These are phyloP conservation scores for Sinonovacula constricta DNA, from an alignment of 1,140 invertebrate genomes.

Conservation along the genomic window DNA sequence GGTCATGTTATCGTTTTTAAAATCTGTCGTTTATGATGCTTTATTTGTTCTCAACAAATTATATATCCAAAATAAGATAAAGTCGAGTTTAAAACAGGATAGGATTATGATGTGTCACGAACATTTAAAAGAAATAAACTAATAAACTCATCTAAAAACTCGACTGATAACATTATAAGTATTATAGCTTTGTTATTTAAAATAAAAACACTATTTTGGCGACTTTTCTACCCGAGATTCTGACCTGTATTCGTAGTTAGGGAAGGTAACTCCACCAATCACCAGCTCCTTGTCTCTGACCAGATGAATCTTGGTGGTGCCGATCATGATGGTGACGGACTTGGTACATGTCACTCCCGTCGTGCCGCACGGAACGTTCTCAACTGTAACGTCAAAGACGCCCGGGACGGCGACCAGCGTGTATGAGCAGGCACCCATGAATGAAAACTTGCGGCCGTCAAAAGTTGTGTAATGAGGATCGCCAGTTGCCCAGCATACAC, in stretches of 20 bases:
- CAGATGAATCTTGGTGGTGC: conserved; percentile 62
- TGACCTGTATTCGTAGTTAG: conserved; percentile 1
- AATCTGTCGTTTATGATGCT: too few species aligned
- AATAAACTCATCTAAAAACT: too few species aligned
- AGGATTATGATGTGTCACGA: too few species aligned
- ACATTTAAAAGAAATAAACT: too few species aligned
- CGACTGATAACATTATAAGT: too few species aligned
- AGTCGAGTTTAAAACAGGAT: too few species aligned
- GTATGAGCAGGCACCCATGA: conserved; percentile 92
- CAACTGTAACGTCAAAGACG: conserved; percentile 49
- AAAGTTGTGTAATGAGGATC: conserved; percentile 87
- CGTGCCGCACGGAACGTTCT: conserved; percentile 89
- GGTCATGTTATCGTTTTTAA: too few species aligned
- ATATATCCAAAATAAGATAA: too few species aligned
- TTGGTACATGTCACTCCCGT: conserved; percentile 91
- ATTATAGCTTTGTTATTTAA: too few species aligned
- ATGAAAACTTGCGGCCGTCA: conserved; percentile 88
- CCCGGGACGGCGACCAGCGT: conserved; percentile 83
- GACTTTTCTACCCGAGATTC: too few species aligned
- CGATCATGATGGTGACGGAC: conserved; percentile 84
- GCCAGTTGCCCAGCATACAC: conserved; percentile 82
- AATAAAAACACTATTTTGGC: too few species aligned
- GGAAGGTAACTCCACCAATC: background rate
- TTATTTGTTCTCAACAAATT: too few species aligned
- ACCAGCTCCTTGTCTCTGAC: conserved; percentile 5